Evolutionary conservation across 1,140 invertebrate genomes (phyloP), one percentile per base, ranked within the genome.

Genomic region (Drosophila ananassae): DNA sequence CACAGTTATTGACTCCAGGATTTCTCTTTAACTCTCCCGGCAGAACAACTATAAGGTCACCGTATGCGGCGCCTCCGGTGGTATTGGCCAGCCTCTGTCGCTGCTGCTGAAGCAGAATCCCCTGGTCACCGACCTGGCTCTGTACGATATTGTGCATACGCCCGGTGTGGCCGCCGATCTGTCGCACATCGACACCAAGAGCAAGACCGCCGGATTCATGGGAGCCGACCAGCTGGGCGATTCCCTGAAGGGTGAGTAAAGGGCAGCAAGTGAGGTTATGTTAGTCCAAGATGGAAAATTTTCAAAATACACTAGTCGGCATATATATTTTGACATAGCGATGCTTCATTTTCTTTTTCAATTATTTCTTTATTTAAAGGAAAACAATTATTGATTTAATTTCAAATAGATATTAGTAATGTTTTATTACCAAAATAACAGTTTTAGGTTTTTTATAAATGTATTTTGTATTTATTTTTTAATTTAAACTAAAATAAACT

Each of bases 91-190:
- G 93, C 99, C 99, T 6, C 92, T 99, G 78, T 97, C 98, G 8
- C 93, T 99, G 41, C 94, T 99, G n/a, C 92, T 99, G 58, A 99
- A 99, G 93, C 94, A 97, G 80, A 97, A 96, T 68, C 95, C 97
- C 48, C 92, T 97, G 41, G 94, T 99, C 13, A 95, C 95, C 12
- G 94, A 97, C 79, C 93, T 99, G 61, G 94, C 96, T 0, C 93
- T 99, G 1, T 99, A 98, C 89, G 99, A 99, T 94, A 96, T 99
- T 92, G 98, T 98, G 0, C 96, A 99, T 87, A 99, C 98, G 41
- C 97, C 97, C 61, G 99, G 99, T 74, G 98, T 99, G 13, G 98
- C 98, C 63, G 98, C 98, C 69, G 99, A 99, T 94, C 94, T 99
- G 12, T 99, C 98, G 13, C 99, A 99, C 93, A 99, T 99, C 89